Conservation (phyloP, 2,888 invertebrate species). For the Ichneumoninae sp. region DNA sequence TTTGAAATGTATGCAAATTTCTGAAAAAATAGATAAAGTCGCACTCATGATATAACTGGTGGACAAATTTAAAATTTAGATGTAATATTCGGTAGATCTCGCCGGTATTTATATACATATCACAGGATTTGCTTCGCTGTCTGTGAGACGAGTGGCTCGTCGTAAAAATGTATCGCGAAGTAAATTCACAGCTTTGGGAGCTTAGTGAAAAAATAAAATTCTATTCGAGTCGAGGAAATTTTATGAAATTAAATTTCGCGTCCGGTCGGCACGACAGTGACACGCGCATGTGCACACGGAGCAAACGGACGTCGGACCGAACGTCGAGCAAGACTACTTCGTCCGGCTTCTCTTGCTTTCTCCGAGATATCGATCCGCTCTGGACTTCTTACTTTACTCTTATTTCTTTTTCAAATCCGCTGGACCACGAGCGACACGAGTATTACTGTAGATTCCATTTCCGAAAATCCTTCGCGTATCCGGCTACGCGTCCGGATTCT, state of each 20-base stretch:
- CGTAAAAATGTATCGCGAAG: not conserved
- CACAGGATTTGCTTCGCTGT: not conserved
- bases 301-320: not conserved
- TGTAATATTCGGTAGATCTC: conserved; percentile 5
- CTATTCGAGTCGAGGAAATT: not conserved
- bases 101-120: not conserved
- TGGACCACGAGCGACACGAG: not conserved
- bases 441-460: not conserved
- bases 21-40: not conserved
- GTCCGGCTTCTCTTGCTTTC: conserved; percentile 12
- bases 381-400: conserved; percentile 7
- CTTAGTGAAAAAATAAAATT: not conserved
- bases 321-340: conserved; percentile 4
- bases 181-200: not conserved
- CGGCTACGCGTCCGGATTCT: not conserved
- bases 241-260: not conserved
- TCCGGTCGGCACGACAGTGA: not conserved
- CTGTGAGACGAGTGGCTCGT: not conserved
- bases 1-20: not conserved
- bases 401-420: conserved; percentile 5
- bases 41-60: not conserved
- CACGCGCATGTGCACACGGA: not conserved
- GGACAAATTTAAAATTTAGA: not conserved
- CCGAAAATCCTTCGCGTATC: not conserved
- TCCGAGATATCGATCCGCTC: conserved; percentile 17